Evolutionary conservation across 92 coral and sea anemone species (phyloP).

Genomic region (Montipora capitata): DNA sequence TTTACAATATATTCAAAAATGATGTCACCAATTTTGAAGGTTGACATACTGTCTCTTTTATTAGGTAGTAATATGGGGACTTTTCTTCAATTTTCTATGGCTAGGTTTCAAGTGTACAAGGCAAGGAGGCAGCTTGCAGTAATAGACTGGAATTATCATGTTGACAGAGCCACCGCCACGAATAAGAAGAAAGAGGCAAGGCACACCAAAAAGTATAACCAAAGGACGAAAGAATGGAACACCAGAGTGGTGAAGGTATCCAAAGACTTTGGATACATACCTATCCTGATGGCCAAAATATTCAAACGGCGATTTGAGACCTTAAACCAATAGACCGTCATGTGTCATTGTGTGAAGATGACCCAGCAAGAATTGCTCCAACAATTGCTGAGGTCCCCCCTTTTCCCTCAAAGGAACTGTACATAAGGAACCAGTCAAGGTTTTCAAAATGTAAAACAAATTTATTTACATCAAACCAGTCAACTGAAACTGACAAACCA

Average conservation of each 20-base stretch:
- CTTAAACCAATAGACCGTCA: constrained; percentile 14
- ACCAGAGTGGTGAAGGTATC: constrained; percentile 44
- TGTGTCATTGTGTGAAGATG: constrained; percentile 36
- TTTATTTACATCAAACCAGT: constrained; percentile 18
- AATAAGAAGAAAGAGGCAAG: constrained; percentile 31
- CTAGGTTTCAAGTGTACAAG: constrained; percentile 52
- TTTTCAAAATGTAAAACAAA: constrained; percentile 30
- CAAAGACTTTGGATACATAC: constrained; percentile 61
- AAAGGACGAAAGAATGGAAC: constrained; percentile 63
- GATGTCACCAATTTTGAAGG: no score
- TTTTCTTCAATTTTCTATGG: no score
- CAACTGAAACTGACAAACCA: neutral
- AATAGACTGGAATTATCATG: constrained; percentile 72
- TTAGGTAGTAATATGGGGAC: no score
- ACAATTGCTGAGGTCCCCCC: constrained; percentile 59
- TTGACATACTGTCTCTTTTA: no score
- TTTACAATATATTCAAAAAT: no score
- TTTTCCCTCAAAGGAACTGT: constrained; percentile 36
- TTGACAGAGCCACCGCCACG: constrained; percentile 27
- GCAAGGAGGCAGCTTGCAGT: constrained; percentile 67
- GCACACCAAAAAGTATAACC: constrained; percentile 54
- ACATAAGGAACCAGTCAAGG: constrained; percentile 38
- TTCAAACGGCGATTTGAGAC: constrained; percentile 33
- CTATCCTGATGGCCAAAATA: constrained; percentile 58
- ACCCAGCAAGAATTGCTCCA: constrained; percentile 44